These are phyloP conservation scores for Lasius platythorax DNA, from an alignment of 2,888 invertebrate species.

Conservation along the genomic window DNA sequence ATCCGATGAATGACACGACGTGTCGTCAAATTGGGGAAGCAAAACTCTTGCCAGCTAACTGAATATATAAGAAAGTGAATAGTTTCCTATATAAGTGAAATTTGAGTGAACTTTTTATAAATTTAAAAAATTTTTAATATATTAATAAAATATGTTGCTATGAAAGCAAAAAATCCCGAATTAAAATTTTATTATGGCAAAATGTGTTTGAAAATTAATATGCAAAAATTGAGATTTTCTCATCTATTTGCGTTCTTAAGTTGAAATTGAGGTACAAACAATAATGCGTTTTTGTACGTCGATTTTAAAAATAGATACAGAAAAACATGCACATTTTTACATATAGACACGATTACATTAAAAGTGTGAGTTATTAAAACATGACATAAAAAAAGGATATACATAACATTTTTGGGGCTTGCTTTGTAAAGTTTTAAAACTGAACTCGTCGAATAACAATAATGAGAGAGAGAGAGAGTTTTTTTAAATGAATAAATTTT, in stretches of 20 bases:
- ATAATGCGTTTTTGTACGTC: neutral
- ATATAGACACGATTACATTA: neutral
- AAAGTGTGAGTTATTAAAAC: neutral
- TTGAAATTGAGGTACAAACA: neutral
- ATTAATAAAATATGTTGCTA: neutral
- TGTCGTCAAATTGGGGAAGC: neutral
- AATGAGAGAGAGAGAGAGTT: neutral
- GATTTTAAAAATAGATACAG: neutral
- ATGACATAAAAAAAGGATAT: neutral
- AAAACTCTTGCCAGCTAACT: neutral
- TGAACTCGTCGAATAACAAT: constrained; percentile 11
- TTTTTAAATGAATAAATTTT: constrained; percentile 26
- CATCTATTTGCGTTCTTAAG: neutral
- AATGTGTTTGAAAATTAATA: neutral
- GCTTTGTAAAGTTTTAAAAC: constrained; percentile 22
- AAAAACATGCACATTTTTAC: neutral
- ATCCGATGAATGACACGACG: neutral
- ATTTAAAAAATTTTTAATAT: neutral
- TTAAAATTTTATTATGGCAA: neutral
- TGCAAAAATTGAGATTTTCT: neutral
- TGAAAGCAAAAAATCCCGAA: neutral
- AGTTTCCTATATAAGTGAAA: neutral
- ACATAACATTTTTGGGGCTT: neutral
- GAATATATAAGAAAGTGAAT: neutral
- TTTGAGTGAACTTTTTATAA: neutral